Evolutionary conservation across 2,888 invertebrate species (phyloP).

Genomic region (Mythimna albipuncta): DNA sequence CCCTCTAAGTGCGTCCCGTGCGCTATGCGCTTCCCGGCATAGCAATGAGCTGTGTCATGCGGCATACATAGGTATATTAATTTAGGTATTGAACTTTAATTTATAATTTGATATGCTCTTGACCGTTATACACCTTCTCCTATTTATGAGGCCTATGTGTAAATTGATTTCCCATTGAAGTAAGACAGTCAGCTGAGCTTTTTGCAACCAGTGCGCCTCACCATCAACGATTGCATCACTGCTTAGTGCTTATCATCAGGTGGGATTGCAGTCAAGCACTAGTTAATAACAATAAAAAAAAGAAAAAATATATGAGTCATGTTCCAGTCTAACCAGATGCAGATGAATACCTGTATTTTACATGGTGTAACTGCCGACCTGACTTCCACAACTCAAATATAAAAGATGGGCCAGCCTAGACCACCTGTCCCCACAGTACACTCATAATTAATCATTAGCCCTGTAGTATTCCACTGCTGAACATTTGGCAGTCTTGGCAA

Average conservation of each 20-base stretch:
- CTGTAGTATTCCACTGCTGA: too few species aligned
- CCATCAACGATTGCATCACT: too few species aligned
- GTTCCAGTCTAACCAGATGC: background rate
- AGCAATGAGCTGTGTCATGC: conserved; percentile 61
- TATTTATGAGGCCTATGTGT: background rate
- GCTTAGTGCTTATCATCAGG: too few species aligned
- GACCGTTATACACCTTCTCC: background rate
- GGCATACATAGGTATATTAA: conserved; percentile 9
- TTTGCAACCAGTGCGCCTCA: background rate
- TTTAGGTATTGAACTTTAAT: conserved; percentile 16
- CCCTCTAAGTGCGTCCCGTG: conserved; percentile 68
- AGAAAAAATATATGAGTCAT: background rate
- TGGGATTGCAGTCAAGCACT: too few species aligned
- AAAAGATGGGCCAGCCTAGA: background rate
- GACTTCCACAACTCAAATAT: background rate
- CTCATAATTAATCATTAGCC: too few species aligned
- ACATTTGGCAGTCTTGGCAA: background rate
- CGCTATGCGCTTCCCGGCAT: conserved; percentile 63
- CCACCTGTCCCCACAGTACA: background rate
- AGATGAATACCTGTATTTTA: background rate
- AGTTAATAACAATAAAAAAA: too few species aligned
- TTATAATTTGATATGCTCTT: background rate
- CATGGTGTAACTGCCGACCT: background rate
- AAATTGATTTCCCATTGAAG: background rate
- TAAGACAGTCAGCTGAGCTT: background rate